Percentiles rank a stretch among this genome's conserved stretches.
Conservation (phyloP, 2,888 invertebrate species). For the Endotricha flammealis region DNA sequence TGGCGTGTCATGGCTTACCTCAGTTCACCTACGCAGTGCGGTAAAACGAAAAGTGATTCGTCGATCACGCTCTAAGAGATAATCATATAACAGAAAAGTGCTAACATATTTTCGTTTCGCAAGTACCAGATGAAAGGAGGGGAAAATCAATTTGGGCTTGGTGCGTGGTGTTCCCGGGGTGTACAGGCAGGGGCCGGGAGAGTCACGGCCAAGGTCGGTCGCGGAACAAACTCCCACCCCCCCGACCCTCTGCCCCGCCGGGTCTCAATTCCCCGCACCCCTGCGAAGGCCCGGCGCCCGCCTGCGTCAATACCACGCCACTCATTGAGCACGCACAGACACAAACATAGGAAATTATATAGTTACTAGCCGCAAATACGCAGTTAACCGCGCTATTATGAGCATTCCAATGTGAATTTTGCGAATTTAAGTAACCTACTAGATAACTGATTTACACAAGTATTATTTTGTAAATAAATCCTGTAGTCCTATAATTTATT, state of each 20-base stretch:
- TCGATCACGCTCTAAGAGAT: slow-evolving; percentile 6
- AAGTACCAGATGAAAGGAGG: slow-evolving; percentile 27
- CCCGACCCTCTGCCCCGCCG: slow-evolving; percentile 22
- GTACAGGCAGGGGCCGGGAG: slow-evolving; percentile 36
- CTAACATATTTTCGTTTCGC: slow-evolving; percentile 26
- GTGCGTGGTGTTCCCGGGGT: slow-evolving; percentile 44
- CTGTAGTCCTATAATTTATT: too few relatives aligned
- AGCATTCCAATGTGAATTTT: too few relatives aligned
- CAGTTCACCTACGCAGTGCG: slow-evolving; percentile 16
- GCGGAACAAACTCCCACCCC: slow-evolving; percentile 27
- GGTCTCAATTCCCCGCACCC: slow-evolving; percentile 23
- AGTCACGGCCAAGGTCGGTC: slow-evolving; percentile 76
- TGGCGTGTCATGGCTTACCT: neutral
- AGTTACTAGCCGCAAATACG: neutral
- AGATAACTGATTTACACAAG: too few relatives aligned
- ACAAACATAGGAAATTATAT: neutral
- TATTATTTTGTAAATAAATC: too few relatives aligned
- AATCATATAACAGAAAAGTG: slow-evolving; percentile 20
- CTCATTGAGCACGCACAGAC: slow-evolving; percentile 22
- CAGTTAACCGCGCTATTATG: too few relatives aligned
- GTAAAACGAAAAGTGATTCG: slow-evolving; percentile 13
- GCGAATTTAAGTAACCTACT: too few relatives aligned
- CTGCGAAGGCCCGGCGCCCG: slow-evolving; percentile 20
- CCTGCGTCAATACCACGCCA: slow-evolving; percentile 35
- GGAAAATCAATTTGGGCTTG: slow-evolving; percentile 59